These are phyloP conservation scores for Chorisops tibialis DNA, from an alignment of 2,888 invertebrate species.

Conservation along the genomic window DNA sequence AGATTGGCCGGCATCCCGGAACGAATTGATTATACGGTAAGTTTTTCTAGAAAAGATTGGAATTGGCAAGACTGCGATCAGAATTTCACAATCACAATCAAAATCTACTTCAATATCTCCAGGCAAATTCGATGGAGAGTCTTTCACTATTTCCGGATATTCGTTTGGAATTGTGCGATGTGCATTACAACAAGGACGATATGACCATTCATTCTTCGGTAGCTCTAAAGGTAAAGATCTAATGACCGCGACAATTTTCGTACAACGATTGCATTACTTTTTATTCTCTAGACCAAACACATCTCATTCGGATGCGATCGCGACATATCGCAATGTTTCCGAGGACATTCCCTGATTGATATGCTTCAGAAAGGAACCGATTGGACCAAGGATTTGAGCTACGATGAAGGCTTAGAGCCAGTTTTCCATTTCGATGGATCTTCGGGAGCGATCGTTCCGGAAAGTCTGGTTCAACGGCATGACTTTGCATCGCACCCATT, in stretches of 20 bases:
- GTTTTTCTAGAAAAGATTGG: too few relatives aligned
- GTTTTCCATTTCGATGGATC: constrained; percentile 96
- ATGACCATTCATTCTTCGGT: constrained; percentile 48
- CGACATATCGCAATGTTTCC: constrained; percentile 57
- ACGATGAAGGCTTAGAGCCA: constrained; percentile 85
- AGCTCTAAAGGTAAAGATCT: constrained; percentile 43
- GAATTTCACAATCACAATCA: neutral
- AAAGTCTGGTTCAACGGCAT: constrained; percentile 66
- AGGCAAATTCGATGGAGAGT: constrained; percentile 47
- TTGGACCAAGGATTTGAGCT: constrained; percentile 78
- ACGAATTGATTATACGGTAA: constrained; percentile 50
- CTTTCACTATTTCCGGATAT: constrained; percentile 50
- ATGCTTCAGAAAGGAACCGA: constrained; percentile 59
- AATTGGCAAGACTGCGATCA: neutral
- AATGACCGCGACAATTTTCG: neutral
- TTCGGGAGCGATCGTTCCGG: constrained; percentile 82
- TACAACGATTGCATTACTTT: neutral
- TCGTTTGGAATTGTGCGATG: constrained; percentile 50
- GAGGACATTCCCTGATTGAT: constrained; percentile 41
- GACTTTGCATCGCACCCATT: constrained; percentile 71
- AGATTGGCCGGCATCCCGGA: constrained; percentile 69
- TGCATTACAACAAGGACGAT: constrained; percentile 50
- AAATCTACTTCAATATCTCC: constrained; percentile 17
- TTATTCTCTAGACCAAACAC: constrained; percentile 55
- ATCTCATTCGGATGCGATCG: constrained; percentile 96